Evolutionary conservation across 2,113 vertebrate species (phyloP), one percentile per base, ranked within the genome.

Genomic region (Sphaerodactylus townsendi): DNA sequence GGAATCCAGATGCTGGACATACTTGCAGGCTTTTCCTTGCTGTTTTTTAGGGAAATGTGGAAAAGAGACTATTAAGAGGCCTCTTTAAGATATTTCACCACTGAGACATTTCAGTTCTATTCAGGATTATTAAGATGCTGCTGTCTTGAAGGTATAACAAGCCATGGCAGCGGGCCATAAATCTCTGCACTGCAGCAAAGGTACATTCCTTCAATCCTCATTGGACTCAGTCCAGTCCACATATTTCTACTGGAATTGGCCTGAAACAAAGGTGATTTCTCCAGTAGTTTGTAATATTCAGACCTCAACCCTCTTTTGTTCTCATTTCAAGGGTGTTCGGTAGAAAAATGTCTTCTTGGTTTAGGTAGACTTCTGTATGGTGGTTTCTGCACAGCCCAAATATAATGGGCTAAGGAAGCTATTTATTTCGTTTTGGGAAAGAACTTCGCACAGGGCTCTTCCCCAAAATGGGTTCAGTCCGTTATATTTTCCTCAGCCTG

Each of bases 21-120:
- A 87, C 85, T 85, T 90, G 87, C 1, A 5, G 50, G 10, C 86
- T 91, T 21, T 5, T 4, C 3, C 84, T 83, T 78, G 28, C 66
- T 94, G 86, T 79, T 92, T n/a, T 91, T 79, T 82, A 65, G 66
- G 86, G 82, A 94, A 87, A 86, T 71, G 72, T 23, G 56, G 5
- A 1, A 69, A 3, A 10, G 3, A 39, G 30, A 37, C 7, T 23
- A 7, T 44, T n/a, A 39, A 21, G 3, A 33, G 19, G 2, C 56
- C 50, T 17, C 13, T 13, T 2, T 11, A 19, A 65, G 71, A 56
- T n/a, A n/a, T n/a, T n/a, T n/a, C n/a, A n/a, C 25, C 44, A 48
- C 1, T 21, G 9, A 65, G 3, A 53, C 74, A 11, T 8, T 15
- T 44, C 15, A 21, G 35, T 39, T 25, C 15, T 53, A 28, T 17